Evolutionary conservation across 1,140 invertebrate genomes (phyloP).

Genomic region (Zaprionus davidi): DNA sequence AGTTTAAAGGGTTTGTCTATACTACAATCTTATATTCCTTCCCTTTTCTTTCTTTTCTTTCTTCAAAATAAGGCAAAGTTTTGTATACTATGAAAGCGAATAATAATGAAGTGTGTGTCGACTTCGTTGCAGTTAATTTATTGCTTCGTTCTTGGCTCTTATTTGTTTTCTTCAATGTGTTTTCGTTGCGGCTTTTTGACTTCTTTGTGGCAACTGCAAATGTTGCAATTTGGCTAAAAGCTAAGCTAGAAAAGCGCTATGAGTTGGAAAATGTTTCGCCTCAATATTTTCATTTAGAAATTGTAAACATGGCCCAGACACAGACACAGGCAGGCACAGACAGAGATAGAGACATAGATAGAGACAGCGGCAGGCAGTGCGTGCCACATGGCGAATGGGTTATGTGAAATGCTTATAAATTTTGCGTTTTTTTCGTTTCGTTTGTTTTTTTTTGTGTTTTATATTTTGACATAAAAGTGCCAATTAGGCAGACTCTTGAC

Average conservation of each 20-base stretch:
- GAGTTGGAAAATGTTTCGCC: constrained; percentile 66
- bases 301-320: constrained; percentile 74
- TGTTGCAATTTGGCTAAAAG: constrained; percentile 76
- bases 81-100: not conserved
- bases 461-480: constrained; percentile 69
- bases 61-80: not conserved
- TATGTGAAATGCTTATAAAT: constrained; percentile 62
- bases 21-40: not conserved
- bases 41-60: not conserved
- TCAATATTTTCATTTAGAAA: constrained; percentile 61
- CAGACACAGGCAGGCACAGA: constrained; percentile 7
- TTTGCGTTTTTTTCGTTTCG: constrained; percentile 30
- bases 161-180: constrained; percentile 11
- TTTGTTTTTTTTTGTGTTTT: constrained; percentile 31
- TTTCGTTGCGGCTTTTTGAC: constrained; percentile 17
- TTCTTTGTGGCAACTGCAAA: constrained; percentile 52
- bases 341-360: not conserved
- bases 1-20: not conserved
- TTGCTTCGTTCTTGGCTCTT: constrained; percentile 1
- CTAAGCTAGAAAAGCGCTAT: constrained; percentile 63
- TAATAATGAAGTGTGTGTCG: not conserved
- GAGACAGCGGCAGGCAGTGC: constrained; percentile 10
- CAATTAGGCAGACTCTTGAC: constrained; percentile 62
- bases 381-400: constrained; percentile 74
- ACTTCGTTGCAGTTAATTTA: constrained; percentile 19